Percentiles rank a stretch among this genome's conserved stretches.
These are phyloP conservation scores for Octopus bimaculoides DNA, from an alignment of 1,140 invertebrate genomes.

Conservation along the genomic window DNA sequence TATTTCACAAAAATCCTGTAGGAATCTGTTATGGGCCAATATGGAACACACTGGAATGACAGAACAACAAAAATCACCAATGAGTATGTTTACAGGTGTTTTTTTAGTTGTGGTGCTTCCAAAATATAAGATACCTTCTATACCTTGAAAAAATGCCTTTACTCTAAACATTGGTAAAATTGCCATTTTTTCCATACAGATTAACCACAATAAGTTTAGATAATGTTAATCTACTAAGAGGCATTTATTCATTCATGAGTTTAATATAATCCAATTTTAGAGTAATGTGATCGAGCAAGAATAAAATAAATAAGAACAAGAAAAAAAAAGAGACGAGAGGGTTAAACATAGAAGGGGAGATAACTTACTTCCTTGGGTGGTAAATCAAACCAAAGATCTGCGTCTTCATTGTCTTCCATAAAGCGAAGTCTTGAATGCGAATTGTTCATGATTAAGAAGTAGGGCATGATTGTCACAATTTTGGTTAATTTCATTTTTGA, in stretches of 20 bases:
- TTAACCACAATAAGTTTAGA: too few species aligned
- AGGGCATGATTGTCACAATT: constrained; percentile 52
- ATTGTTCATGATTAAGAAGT: constrained; percentile 58
- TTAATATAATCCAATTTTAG: too few species aligned
- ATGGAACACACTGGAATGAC: constrained; percentile 64
- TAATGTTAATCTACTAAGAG: too few species aligned
- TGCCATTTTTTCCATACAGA: background rate
- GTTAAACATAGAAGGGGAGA: background rate
- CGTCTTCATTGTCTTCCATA: constrained; percentile 82
- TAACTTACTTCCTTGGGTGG: constrained; percentile 64
- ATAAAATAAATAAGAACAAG: too few species aligned
- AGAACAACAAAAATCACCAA: background rate
- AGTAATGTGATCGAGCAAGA: too few species aligned
- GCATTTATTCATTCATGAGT: too few species aligned
- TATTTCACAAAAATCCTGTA: constrained; percentile 79
- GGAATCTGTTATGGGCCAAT: constrained; percentile 78
- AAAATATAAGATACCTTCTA: constrained; percentile 5
- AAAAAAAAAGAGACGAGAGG: too few species aligned
- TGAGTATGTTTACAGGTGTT: too few species aligned
- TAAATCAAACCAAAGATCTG: constrained; percentile 80
- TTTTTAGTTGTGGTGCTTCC: too few species aligned
- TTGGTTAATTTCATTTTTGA: constrained; percentile 50
- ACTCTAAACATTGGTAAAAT: background rate
- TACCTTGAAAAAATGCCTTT: background rate
- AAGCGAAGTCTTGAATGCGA: constrained; percentile 70